Evolutionary conservation across 2,797 vertebrate genomes (phyloP).

Genomic region (Cryptoblepharus egeriae): DNA sequence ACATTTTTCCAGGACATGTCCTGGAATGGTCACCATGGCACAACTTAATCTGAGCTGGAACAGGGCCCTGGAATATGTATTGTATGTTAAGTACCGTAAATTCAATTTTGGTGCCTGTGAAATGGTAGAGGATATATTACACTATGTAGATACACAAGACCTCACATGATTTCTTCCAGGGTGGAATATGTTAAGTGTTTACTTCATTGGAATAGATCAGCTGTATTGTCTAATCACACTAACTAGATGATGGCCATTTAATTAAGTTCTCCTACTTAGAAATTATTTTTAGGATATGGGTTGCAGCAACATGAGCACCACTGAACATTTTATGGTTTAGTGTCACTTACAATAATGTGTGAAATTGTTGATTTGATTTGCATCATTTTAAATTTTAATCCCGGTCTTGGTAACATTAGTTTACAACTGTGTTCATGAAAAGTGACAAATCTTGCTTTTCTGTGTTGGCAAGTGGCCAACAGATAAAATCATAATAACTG

Average conservation of each 20-base stretch:
- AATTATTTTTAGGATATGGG: background rate
- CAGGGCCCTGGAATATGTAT: background rate
- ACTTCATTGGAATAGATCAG: background rate
- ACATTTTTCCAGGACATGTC: no score
- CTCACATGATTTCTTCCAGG: background rate
- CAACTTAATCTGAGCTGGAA: background rate
- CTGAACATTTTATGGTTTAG: background rate
- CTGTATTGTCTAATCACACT: background rate
- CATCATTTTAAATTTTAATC: conserved; percentile 19
- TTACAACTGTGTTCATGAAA: conserved; percentile 1
- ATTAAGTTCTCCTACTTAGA: background rate
- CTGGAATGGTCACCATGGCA: no score
- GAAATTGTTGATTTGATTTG: conserved; percentile 39
- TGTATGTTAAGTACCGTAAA: no score
- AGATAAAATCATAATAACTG: background rate
- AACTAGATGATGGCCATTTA: background rate
- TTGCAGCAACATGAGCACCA: background rate
- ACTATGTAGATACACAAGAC: background rate
- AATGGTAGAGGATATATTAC: background rate
- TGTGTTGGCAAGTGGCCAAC: conserved; percentile 18
- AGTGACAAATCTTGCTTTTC: conserved; percentile 3
- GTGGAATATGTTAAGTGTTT: background rate
- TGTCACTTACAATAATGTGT: background rate
- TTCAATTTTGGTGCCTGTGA: background rate
- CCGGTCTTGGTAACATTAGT: background rate